Percentiles rank a stretch among this genome's conserved stretches.
phyloP scores from a whole-genome alignment of 2,888 invertebrate species.

The Tribolium freemani region DNA sequence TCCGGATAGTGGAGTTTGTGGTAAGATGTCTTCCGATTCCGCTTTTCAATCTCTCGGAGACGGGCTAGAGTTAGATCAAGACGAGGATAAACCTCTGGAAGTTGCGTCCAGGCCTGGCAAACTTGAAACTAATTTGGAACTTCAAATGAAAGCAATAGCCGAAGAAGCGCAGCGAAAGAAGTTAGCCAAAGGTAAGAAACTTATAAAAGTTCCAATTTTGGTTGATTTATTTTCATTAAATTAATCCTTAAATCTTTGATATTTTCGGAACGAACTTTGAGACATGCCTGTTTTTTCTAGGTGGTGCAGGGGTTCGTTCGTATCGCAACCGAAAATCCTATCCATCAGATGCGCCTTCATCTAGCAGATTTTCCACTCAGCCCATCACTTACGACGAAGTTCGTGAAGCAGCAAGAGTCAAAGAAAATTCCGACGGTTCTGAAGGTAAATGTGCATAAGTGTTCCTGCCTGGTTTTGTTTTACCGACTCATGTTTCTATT shows the following conservation, averaged over 20 bases:
- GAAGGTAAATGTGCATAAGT: constrained; percentile 49
- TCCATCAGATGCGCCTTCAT: constrained; percentile 33
- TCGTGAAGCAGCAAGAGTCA: constrained; percentile 67
- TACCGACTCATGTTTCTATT: constrained; percentile 27
- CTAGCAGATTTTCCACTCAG: constrained; percentile 75
- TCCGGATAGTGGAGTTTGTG: constrained; percentile 72
- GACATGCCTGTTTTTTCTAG: constrained; percentile 46
- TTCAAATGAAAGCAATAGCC: constrained; percentile 73
- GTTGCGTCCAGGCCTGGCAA: constrained; percentile 36
- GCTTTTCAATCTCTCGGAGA: constrained; percentile 69
- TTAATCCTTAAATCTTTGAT: too few species aligned
- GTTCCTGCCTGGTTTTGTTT: constrained; percentile 19
- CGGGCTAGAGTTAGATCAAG: constrained; percentile 64
- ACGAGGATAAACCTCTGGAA: constrained; percentile 56
- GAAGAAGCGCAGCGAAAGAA: constrained; percentile 66
- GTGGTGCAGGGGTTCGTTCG: constrained; percentile 56
- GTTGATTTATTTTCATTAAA: too few species aligned
- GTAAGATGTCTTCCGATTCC: constrained; percentile 71
- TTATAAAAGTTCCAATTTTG: too few species aligned
- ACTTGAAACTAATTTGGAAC: constrained; percentile 68
- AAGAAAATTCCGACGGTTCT: constrained; percentile 67
- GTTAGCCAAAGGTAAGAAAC: constrained; percentile 67
- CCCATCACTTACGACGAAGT: constrained; percentile 80
- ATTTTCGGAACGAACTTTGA: too few species aligned
- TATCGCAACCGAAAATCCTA: constrained; percentile 45